These are phyloP conservation scores for Agrochola lychnidis DNA, from an alignment of 2,888 invertebrate species.

Conservation along the genomic window DNA sequence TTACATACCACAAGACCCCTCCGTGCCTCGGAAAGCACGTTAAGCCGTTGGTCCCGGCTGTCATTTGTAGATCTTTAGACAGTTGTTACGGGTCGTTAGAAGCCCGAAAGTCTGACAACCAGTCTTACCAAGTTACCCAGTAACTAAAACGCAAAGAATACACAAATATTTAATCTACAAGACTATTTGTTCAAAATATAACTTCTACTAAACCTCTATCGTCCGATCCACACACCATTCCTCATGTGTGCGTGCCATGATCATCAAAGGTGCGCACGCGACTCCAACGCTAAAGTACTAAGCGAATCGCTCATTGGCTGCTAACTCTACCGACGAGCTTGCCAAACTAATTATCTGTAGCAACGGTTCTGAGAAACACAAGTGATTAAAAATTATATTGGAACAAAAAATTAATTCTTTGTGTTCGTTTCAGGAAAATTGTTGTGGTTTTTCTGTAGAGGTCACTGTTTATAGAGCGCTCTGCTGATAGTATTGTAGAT, in stretches of 20 bases:
- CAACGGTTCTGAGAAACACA: conserved; percentile 36
- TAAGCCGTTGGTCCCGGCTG: too few species aligned
- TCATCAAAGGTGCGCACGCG: conserved; percentile 12
- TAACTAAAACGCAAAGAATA: too few species aligned
- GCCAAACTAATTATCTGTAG: conserved; percentile 44
- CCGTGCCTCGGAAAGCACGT: too few species aligned
- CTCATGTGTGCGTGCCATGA: conserved; percentile 7
- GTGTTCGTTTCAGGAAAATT: conserved; percentile 22
- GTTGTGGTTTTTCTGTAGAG: not conserved
- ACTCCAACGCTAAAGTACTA: not conserved
- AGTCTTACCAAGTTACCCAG: too few species aligned
- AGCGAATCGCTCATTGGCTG: conserved; percentile 30
- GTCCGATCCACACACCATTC: not conserved
- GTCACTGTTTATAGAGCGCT: not conserved
- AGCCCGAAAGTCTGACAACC: too few species aligned
- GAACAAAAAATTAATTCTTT: conserved; percentile 30
- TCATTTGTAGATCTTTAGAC: too few species aligned
- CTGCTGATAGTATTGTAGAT: not conserved
- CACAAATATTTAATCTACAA: not conserved
- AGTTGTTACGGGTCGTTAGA: too few species aligned
- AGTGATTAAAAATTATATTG: conserved; percentile 22
- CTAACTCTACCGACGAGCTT: conserved; percentile 3
- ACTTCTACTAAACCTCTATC: conserved; percentile 6
- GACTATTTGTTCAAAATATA: not conserved
- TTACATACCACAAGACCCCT: too few species aligned